Evolutionary conservation across 1,140 invertebrate genomes (phyloP).

Genomic region (Amyelois transitella): DNA sequence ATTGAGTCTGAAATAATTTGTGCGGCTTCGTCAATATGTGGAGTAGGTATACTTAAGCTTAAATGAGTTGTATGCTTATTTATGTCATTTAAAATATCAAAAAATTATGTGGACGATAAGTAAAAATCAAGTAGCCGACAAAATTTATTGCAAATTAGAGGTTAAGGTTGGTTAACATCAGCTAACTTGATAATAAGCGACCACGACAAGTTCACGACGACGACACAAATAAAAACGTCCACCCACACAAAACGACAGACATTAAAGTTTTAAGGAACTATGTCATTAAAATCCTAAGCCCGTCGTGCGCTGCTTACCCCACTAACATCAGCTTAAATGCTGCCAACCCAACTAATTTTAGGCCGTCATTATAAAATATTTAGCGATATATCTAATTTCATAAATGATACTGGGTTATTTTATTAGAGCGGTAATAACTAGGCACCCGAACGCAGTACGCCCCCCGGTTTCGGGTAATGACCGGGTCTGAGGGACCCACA

Average conservation of each 20-base stretch:
- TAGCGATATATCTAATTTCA: conserved; percentile 69
- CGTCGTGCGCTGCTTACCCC: conserved; percentile 30
- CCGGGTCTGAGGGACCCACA: conserved; percentile 52
- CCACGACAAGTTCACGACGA: conserved; percentile 16
- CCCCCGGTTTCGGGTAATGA: conserved; percentile 68
- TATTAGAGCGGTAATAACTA: conserved; percentile 70
- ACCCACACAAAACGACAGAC: conserved; percentile 4
- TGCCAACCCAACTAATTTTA: conserved; percentile 43
- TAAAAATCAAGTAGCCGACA: background rate
- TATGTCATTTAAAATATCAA: too few species aligned
- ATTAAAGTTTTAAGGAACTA: conserved; percentile 32
- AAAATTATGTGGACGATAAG: too few species aligned
- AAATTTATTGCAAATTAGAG: background rate
- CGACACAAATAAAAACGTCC: conserved; percentile 15
- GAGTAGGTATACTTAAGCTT: too few species aligned
- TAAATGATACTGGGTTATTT: conserved; percentile 66
- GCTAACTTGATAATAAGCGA: conserved; percentile 42
- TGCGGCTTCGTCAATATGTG: too few species aligned
- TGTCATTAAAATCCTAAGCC: conserved; percentile 31
- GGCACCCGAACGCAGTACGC: conserved; percentile 63
- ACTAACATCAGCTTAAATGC: conserved; percentile 44
- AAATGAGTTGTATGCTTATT: too few species aligned
- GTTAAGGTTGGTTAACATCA: background rate
- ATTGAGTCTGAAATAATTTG: too few species aligned
- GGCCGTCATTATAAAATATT: conserved; percentile 70